Evolutionary conservation across 2,888 invertebrate species (phyloP), one percentile per base, ranked within the genome.

Genomic region (Agrochola lychnidis): DNA sequence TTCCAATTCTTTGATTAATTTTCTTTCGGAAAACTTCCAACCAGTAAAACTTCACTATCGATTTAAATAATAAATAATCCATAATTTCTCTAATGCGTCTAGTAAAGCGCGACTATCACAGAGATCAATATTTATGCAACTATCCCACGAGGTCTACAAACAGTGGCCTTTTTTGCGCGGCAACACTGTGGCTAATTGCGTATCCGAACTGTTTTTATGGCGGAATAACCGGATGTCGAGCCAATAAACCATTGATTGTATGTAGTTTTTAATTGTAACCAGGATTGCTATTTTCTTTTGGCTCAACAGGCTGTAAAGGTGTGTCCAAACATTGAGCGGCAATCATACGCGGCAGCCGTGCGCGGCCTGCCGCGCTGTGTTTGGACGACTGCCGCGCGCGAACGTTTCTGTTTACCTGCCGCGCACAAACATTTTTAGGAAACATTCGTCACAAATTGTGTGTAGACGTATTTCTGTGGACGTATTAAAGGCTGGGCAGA

Each of bases 181-280:
- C 57, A 79, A 62, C 69, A 77, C 70, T 70, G 42, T n/a, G 7
- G 25, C 56, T 76, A 70, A 85, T 81, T 81, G 67, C 63, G 62
- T 85, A 81, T 63, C 61, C 70, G 78, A 83, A 73, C 79, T 64
- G 69, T 77, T 86, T 82, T 86, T 86, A 85, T 62, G 53, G 22
- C 36, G 53, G 42, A 78, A 63, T 81, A 78, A 68, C 86, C 88
- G 89, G 90, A 90, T 90, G 81, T 83, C 62, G 76, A 79, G 70
- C 71, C 72, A 84, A 86, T 87, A 85, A 85, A 80, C 72, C 59
- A 77, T 73, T 75, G 79, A 84, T 85, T 86, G 51, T 61, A 56
- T 83, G 36, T 48, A 48, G 36, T 68, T 69, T 84, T 73, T 64
- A 76, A 76, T 67, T 71, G n/a, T 51, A 40, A 30, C 59, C 56